Conservation (phyloP, 2,113 vertebrate genomes). For the Promerops cafer region DNA sequence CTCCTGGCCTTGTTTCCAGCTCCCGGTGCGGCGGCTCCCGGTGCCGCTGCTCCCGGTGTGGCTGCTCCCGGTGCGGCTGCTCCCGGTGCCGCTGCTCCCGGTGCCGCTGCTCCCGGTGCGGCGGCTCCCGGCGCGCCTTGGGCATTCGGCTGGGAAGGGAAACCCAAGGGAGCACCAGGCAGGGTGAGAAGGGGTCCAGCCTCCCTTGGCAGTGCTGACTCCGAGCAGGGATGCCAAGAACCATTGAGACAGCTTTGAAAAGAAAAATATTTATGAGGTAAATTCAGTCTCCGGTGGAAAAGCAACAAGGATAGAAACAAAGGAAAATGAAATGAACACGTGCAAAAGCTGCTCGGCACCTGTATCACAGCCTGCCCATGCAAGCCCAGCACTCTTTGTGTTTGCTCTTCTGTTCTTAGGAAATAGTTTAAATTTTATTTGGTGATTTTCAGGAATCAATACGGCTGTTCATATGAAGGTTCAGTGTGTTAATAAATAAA, state of each 20-base stretch:
- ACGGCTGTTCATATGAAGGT: background rate
- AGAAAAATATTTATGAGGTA: background rate
- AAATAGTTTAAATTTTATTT: background rate
- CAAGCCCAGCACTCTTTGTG: background rate
- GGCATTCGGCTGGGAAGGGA: too few relatives aligned
- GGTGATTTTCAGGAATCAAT: background rate
- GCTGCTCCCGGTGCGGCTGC: background rate
- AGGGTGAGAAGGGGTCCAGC: background rate
- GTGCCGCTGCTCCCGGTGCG: background rate
- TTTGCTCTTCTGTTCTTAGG: background rate
- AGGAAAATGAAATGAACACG: background rate
- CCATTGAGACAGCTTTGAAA: background rate
- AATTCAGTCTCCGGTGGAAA: background rate
- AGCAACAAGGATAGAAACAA: background rate
- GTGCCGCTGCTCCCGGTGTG: too few relatives aligned
- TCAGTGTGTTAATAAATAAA: background rate
- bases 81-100: background rate
- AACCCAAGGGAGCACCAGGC: too few relatives aligned
- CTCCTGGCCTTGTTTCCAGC: background rate
- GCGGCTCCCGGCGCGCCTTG: background rate
- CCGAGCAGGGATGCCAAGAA: background rate
- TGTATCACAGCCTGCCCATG: background rate
- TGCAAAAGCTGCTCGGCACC: background rate
- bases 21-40: too few relatives aligned
- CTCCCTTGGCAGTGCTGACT: background rate